Evolutionary conservation across 2,888 invertebrate species (phyloP).

Genomic region (Cosmopolites sordidus): DNA sequence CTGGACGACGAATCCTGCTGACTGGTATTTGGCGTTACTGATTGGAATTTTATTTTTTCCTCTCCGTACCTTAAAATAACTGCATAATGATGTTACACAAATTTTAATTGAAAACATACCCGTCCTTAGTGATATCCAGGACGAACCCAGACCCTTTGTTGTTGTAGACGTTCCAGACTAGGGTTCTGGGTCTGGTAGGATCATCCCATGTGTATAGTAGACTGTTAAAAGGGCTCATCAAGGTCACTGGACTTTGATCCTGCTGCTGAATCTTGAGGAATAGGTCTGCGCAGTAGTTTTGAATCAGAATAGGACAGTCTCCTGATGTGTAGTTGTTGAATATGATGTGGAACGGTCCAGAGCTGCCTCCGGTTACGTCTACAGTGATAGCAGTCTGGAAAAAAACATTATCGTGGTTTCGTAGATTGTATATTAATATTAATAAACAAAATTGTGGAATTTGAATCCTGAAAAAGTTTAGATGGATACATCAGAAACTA

Average conservation of each 20-base stretch:
- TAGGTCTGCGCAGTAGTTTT: constrained; percentile 79
- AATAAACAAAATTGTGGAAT: too few relatives aligned
- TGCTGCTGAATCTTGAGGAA: constrained; percentile 74
- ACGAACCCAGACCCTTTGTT: constrained; percentile 69
- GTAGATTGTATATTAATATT: too few relatives aligned
- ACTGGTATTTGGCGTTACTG: constrained; percentile 55
- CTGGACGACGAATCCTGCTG: constrained; percentile 54
- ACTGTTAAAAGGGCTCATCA: constrained; percentile 71
- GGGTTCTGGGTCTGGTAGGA: constrained; percentile 64
- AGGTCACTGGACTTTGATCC: constrained; percentile 60
- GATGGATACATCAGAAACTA: too few relatives aligned
- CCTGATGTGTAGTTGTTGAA: constrained; percentile 72
- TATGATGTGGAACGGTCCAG: constrained; percentile 68
- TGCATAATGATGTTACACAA: too few relatives aligned
- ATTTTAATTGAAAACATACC: constrained; percentile 40
- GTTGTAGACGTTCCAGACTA: constrained; percentile 81
- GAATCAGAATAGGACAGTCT: constrained; percentile 76
- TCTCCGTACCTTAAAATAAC: constrained; percentile 56
- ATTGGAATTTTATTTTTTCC: constrained; percentile 69
- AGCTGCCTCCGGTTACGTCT: constrained; percentile 69
- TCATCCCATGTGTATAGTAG: constrained; percentile 84
- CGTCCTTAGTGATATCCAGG: constrained; percentile 68
- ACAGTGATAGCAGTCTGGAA: constrained; percentile 64
- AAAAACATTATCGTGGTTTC: constrained; percentile 1
- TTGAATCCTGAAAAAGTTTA: too few relatives aligned